Conservation (phyloP, 2,888 invertebrate genomes). For the Caenorhabditis drosophilae region DNA sequence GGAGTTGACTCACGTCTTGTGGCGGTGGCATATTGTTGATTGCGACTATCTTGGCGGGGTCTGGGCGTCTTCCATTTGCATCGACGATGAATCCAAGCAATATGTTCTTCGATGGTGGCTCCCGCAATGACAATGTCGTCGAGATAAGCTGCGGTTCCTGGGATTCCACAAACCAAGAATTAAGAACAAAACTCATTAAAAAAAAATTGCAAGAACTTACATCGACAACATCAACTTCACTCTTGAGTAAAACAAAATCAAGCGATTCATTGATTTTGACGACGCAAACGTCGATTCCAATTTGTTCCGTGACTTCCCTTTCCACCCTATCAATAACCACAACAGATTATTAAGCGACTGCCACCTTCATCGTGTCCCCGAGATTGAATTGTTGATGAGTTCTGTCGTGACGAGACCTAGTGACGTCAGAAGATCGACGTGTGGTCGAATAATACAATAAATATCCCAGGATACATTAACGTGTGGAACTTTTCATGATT, state of each 20-base stretch:
- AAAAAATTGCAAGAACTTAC: constrained; percentile 42
- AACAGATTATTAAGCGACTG: constrained; percentile 27
- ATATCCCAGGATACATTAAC: too few species aligned
- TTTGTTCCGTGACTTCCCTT: constrained; percentile 22
- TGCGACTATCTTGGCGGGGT: not conserved
- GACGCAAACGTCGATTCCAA: constrained; percentile 26
- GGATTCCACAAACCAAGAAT: constrained; percentile 35
- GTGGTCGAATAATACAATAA: too few species aligned
- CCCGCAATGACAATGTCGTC: too few species aligned
- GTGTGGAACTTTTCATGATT: too few species aligned
- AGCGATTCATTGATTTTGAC: constrained; percentile 38
- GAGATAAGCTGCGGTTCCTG: too few species aligned
- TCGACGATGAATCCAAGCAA: constrained; percentile 6
- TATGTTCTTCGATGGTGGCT: too few species aligned
- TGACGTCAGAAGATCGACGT: too few species aligned
- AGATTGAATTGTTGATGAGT: constrained; percentile 39
- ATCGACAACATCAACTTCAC: constrained; percentile 34
- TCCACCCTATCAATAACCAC: constrained; percentile 25
- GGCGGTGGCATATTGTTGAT: not conserved
- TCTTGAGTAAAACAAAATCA: constrained; percentile 37
- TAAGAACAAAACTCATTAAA: constrained; percentile 44
- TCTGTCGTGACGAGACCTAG: constrained; percentile 38
- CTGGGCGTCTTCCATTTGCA: not conserved
- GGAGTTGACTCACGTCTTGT: not conserved
- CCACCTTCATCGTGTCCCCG: constrained; percentile 31